Evolutionary conservation across 2,113 vertebrate species (phyloP).

Genomic region (Morone saxatilis): DNA sequence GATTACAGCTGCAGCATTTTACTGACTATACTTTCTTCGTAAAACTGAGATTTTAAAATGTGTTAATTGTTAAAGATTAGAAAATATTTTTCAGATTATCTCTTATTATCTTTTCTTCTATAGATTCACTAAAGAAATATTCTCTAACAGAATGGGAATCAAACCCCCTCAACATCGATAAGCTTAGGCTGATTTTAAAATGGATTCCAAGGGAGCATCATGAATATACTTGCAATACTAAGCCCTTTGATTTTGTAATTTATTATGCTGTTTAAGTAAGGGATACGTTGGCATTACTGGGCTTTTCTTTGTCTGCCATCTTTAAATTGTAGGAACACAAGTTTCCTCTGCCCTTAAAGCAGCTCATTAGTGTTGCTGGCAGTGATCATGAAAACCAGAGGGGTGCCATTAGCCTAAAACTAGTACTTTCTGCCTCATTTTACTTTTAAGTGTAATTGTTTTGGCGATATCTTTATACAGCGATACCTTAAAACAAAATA

Average conservation of each 20-base stretch:
- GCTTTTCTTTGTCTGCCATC: neutral
- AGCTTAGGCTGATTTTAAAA: neutral
- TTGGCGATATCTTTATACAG: neutral
- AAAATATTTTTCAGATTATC: neutral
- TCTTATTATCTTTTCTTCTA: neutral
- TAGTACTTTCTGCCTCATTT: slow-evolving; percentile 7
- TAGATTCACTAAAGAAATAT: neutral
- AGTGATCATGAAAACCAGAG: slow-evolving; percentile 30
- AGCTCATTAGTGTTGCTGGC: slow-evolving; percentile 36
- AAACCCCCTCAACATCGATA: neutral
- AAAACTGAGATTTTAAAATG: neutral
- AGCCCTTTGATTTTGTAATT: neutral
- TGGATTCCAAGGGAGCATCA: neutral
- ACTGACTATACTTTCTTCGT: neutral
- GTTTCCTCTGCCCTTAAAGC: slow-evolving; percentile 21
- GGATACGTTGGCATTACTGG: neutral
- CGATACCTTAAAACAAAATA: neutral
- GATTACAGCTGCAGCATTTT: slow-evolving; percentile 49
- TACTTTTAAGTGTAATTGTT: neutral
- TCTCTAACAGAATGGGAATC: neutral
- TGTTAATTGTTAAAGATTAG: neutral
- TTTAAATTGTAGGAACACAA: neutral
- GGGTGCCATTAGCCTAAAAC: slow-evolving; percentile 25
- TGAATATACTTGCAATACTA: neutral
- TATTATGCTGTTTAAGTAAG: neutral